Base-by-base conservation (phyloP, 2,113 vertebrate genomes). In the Otolemur garnettii region DNA sequence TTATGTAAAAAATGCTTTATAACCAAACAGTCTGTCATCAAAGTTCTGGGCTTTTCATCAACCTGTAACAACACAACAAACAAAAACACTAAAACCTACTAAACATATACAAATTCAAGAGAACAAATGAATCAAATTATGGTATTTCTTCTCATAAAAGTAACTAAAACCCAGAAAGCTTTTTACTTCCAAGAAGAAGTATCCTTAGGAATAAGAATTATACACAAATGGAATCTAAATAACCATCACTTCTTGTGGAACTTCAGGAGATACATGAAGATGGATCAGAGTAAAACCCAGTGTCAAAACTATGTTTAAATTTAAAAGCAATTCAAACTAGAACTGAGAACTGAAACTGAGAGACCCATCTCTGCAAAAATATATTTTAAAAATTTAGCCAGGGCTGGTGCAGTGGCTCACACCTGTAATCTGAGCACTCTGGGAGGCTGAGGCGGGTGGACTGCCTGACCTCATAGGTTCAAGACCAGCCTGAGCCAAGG, bases 1-100 rank as follows among this genome's bases (percentile, higher is more conserved):
- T 95, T 98, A 62, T 89, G 98, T 64, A 99, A 97, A 97, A 99
- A 98, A 68, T 88, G 94, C 88, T 98, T 98, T 42, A 98, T 87
- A 71, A 90, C 81, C 85, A 97, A n/a, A 88, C 96, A 96, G 86
- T 97, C 97, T 93, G 90, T 97, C 90, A 94, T 90, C 85, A 96
- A 78, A 75, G 87, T 96, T 26, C 22, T 87, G 28, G 72, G 96
- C 18, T 45, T 87, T 91, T 98, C 98, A 96, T 96, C 96, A 86
- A 98, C 95, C 99, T 99, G 97, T 69, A 93, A 75, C 72, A 80
- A 91, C 18, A 95, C 66, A 95, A 87, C 72, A 95, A 96, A 87
- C 68, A 94, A 71, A 96, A 87, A 84, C 22, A 95, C n/a, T n/a
- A n/a, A n/a, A n/a, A n/a, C 50, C 21, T 11, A 91, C 30, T 42